Evolutionary conservation across 2,113 vertebrate genomes (phyloP).

Genomic region (Gyps fulvus): DNA sequence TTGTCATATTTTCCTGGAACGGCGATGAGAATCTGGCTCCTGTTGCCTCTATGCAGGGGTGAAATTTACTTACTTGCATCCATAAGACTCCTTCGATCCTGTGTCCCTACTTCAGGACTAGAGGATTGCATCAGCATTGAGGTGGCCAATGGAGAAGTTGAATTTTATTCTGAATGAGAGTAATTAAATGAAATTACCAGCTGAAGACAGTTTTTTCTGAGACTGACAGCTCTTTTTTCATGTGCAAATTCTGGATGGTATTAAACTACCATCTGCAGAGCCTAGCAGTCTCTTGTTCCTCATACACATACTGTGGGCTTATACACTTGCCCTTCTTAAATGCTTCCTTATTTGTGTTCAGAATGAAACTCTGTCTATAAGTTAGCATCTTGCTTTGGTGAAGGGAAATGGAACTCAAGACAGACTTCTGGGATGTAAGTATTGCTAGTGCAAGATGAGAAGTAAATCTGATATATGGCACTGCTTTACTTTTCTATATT

Average conservation of each 20-base stretch:
- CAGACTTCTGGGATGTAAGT: neutral
- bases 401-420: neutral
- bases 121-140: neutral
- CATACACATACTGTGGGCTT: neutral
- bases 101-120: neutral
- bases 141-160: neutral
- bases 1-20: neutral
- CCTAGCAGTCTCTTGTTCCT: neutral
- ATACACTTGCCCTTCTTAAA: neutral
- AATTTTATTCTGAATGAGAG: neutral
- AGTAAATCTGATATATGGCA: neutral
- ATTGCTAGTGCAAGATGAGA: neutral
- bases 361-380: neutral
- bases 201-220: neutral
- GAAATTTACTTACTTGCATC: neutral
- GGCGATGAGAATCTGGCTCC: neutral
- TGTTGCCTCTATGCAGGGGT: neutral
- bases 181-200: neutral
- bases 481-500: neutral
- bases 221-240: neutral
- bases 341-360: neutral
- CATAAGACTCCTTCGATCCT: neutral
- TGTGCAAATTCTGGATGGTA: neutral
- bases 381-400: neutral
- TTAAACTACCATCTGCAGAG: neutral